Percentiles rank a stretch among this genome's conserved stretches.
Conservation (phyloP, 2,113 vertebrate genomes). For the Jaculus jaculus region DNA sequence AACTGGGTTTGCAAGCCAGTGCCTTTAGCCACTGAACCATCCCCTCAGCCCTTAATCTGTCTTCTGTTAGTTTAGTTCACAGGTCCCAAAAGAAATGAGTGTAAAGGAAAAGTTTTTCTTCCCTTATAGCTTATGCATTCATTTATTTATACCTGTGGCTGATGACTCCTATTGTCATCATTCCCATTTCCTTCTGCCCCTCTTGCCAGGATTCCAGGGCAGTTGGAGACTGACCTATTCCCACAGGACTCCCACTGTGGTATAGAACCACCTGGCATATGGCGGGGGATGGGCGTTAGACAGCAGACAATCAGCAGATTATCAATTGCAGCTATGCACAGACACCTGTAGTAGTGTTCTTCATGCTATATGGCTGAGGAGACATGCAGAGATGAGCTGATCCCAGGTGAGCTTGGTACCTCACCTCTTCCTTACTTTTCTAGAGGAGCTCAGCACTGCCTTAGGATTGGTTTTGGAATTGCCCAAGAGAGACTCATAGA, state of each 20-base stretch:
- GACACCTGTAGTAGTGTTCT: slow-evolving; percentile 83
- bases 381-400: slow-evolving; percentile 61
- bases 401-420: accelerated
- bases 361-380: slow-evolving; percentile 77
- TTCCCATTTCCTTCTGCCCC: not conserved
- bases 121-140: too few relatives aligned
- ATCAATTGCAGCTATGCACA: slow-evolving; percentile 82
- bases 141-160: too few relatives aligned
- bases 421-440: not conserved
- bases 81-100: too few relatives aligned
- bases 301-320: slow-evolving; percentile 82
- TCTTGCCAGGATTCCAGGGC: slow-evolving; percentile 49
- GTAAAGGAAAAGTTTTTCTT: too few relatives aligned
- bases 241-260: slow-evolving; percentile 70
- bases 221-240: slow-evolving; percentile 66
- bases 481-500: not conserved
- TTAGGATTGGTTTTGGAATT: not conserved
- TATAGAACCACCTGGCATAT: slow-evolving; percentile 80
- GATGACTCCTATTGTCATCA: not conserved
- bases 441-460: accelerated
- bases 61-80: too few relatives aligned
- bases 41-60: too few relatives aligned
- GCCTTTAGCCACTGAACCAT: too few relatives aligned
- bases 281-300: slow-evolving; percentile 71
- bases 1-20: too few relatives aligned